Base-by-base conservation (phyloP, 2,113 vertebrate species). In the Clupea harengus region DNA sequence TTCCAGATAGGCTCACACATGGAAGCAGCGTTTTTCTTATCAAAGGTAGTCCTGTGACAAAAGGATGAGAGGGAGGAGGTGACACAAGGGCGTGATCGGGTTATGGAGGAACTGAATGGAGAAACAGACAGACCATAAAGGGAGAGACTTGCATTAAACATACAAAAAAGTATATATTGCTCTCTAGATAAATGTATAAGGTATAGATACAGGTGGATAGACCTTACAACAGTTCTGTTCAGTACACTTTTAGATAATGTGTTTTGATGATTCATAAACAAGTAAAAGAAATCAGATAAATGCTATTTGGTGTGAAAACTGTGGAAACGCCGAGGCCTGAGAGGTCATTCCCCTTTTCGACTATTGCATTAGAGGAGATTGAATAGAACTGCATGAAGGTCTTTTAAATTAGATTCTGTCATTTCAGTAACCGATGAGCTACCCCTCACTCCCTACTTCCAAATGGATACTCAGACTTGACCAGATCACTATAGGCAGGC, bases 391-490 rank as follows among this genome's bases (percentile, higher is more conserved):
- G 25, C 72, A 78, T 6, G 72, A 39, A 4, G 2, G 72, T 78
- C 72, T 39, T 39, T 78, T 78, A 39, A 78, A 78, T 78, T 78
- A 1, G 72, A 78, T 39, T 78, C 13, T 78, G 72, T 67, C 25
- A 60, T 60, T 60, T 60, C 20, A 60, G 54, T 60, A 60, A 60
- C 20, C 18, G 20, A 60, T 60, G 54, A 28, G 9, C n/a, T 6
- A 11, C 64, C n/a, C 11, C 64, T 67, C n/a, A 9, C 64, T 78
- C 8, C 3, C 84, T 57, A 17, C 47, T 20, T 72, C 83, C 87
- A 81, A 88, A 88, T 90, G 88, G 88, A 92, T 88, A 20, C 82
- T 91, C 89, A 89, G 54, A 89, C 90, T 91, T 89, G 89, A 90
- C 90, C 89, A 72, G 84, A 85, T 89, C 90, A 91, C 86, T 93